These are phyloP conservation scores for Fulica atra DNA, from an alignment of 2,113 vertebrate genomes.

Conservation along the genomic window DNA sequence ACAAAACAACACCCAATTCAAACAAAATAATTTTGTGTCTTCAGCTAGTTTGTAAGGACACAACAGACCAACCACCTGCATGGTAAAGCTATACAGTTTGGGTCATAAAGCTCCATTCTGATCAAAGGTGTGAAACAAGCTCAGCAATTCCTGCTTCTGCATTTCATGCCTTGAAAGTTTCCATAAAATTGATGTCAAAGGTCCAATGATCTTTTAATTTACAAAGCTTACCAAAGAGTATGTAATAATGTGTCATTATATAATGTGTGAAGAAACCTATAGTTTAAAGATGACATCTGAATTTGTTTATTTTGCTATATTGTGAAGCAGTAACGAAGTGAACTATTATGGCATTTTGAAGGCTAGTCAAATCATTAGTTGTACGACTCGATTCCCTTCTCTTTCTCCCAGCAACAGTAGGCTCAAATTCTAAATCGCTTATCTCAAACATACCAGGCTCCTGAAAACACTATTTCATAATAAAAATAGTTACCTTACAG, in stretches of 20 bases:
- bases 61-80: background rate
- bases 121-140: background rate
- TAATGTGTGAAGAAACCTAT: background rate
- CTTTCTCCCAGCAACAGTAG: background rate
- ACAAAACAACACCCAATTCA: background rate
- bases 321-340: background rate
- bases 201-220: background rate
- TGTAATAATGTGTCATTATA: background rate
- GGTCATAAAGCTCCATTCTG: background rate
- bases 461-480: background rate
- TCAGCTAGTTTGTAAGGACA: background rate
- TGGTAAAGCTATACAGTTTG: background rate
- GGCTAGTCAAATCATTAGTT: background rate
- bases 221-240: background rate
- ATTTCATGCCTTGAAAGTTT: background rate
- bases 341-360: background rate
- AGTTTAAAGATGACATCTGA: background rate
- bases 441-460: background rate
- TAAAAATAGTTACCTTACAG: conserved; percentile 81
- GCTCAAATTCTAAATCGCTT: background rate
- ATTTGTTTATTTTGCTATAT: background rate
- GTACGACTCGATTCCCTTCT: background rate
- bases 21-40: background rate
- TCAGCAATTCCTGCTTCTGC: background rate
- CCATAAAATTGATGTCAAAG: background rate